These are phyloP conservation scores for Haplochromis vanheusdeni DNA, from an alignment of 2,113 vertebrate genomes.

Conservation along the genomic window DNA sequence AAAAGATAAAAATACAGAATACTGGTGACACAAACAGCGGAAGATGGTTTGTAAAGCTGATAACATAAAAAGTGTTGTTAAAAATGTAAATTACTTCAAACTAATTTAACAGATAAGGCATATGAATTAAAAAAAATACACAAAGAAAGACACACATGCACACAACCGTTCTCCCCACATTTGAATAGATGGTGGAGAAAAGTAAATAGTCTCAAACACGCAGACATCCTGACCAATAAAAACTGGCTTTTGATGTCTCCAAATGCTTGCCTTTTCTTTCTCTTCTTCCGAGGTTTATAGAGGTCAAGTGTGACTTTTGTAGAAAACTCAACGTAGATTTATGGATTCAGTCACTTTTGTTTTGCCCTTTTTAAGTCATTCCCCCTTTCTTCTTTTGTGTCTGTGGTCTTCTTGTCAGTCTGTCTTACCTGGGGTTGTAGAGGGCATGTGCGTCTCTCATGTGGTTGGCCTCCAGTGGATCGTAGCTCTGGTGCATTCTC, in stretches of 20 bases:
- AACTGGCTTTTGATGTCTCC: slow-evolving; percentile 9
- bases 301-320: slow-evolving; percentile 22
- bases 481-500: slow-evolving; percentile 80
- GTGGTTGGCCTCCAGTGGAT: slow-evolving; percentile 72
- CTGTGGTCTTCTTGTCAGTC: background rate
- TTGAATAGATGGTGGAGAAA: background rate
- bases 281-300: slow-evolving; percentile 2
- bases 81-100: background rate
- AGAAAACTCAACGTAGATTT: slow-evolving; percentile 1
- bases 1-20: background rate
- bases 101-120: background rate
- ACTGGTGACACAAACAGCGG: background rate
- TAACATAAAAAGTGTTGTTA: background rate
- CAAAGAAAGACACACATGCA: background rate
- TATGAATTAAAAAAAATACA: background rate
- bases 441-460: slow-evolving; percentile 78
- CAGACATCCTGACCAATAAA: background rate
- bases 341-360: background rate
- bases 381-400: background rate
- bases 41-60: background rate
- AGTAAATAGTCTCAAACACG: background rate
- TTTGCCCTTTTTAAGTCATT: background rate
- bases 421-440: slow-evolving; percentile 69
- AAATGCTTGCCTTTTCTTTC: slow-evolving; percentile 16
- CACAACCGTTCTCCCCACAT: background rate